Base-by-base conservation (phyloP, 2,888 invertebrate genomes). In the Spialia ferax region DNA sequence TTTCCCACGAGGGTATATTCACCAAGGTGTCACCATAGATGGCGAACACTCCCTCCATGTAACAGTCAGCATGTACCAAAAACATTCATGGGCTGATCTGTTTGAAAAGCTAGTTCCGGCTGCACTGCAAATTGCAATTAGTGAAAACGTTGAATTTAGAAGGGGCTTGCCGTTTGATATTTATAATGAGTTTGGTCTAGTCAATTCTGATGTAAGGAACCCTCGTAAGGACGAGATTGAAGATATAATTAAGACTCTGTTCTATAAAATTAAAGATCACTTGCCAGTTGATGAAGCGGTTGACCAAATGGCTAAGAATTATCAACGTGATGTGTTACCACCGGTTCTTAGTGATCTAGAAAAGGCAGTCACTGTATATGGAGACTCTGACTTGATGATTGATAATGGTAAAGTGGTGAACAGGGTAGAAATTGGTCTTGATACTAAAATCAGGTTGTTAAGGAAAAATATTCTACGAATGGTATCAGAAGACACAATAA, bases 1-100 rank as follows among this genome's bases (percentile, higher is more conserved):
- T 86, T 98, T 99, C 80, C 99, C 99, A 0, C 94, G 98, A 61
- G 98, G 98, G 65, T 96, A 95, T 23, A 97, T 98, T 63, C 98
- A 98, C 83, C 97, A 99, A 90, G 99, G 97, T 1, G 93, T 95
- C 63, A 97, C 98, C 0, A 94, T 96, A 70, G 95, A 96, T 15
- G 96, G 96, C 38, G 94, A 95, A 29, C 99, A 99, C 90, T 99
- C 99, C 1, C 94, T 99, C 2, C 99, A 99, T 85, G 96, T 99
- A 5, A 99, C 99, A 0, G 90, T 99, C 4, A 99, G 99, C 59
- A 96, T 97, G 78, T 98, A 97, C 81, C 99, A 99, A 82, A 96
- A 96, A 78, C 98, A 98, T 82, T 95, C 98, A 0, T 99, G 97
- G 96, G 97, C 96, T 26, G 98, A 99, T 92, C 94, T 99, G 6